These are phyloP conservation scores for Gallinago undulata DNA, from an alignment of 2,113 vertebrate genomes.

Conservation along the genomic window DNA sequence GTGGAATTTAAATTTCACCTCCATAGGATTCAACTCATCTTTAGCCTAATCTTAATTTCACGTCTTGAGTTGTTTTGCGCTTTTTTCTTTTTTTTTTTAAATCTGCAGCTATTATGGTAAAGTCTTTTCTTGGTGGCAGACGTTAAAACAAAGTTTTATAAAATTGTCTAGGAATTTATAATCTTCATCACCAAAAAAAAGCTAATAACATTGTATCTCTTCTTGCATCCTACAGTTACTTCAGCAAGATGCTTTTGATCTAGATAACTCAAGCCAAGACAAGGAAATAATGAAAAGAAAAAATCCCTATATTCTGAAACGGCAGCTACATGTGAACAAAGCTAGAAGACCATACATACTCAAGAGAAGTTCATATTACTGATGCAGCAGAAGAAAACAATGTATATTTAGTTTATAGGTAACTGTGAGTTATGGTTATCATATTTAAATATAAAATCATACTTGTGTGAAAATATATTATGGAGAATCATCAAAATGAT, in stretches of 20 bases:
- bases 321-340: slow-evolving; percentile 87
- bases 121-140: background rate
- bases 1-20: background rate
- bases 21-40: background rate
- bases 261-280: slow-evolving; percentile 77
- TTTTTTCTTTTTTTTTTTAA: too few relatives aligned
- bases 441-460: slow-evolving; percentile 69
- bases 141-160: background rate
- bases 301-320: slow-evolving; percentile 95
- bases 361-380: slow-evolving; percentile 89
- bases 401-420: slow-evolving; percentile 77
- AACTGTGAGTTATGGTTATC: slow-evolving; percentile 71
- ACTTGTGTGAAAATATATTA: slow-evolving; percentile 69
- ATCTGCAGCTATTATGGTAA: background rate
- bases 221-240: slow-evolving; percentile 74
- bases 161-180: background rate
- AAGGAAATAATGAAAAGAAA: slow-evolving; percentile 89
- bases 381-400: slow-evolving; percentile 63
- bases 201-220: background rate
- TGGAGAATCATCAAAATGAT: slow-evolving; percentile 56
- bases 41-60: background rate
- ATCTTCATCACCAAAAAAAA: background rate
- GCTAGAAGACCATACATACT: slow-evolving; percentile 94
- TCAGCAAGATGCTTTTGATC: slow-evolving; percentile 80
- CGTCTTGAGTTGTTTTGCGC: background rate